A percentile compares a stretch with the other conserved stretches of the same genome.
phyloP scores from a whole-genome alignment of 2,113 vertebrate genomes.

The Gulo gulo region DNA sequence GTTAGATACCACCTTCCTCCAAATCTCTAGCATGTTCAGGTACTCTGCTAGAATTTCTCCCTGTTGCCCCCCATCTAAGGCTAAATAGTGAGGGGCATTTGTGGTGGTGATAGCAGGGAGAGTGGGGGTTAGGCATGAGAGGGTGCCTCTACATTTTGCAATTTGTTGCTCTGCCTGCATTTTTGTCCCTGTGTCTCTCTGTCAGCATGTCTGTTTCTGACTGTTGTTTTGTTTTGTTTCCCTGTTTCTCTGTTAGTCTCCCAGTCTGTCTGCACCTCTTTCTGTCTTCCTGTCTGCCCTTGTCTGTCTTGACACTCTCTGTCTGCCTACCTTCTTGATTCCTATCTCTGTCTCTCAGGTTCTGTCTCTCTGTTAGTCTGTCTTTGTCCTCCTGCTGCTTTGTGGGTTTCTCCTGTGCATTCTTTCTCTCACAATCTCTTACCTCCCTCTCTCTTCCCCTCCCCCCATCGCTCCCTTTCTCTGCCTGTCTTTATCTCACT shows the following conservation, averaged over 20 bases:
- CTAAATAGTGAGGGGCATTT: not conserved
- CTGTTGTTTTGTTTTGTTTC: not conserved
- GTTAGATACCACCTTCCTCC: not conserved
- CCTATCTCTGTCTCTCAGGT: not conserved
- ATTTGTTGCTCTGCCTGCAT: not conserved
- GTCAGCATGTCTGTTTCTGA: not conserved
- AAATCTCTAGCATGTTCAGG: constrained; percentile 21
- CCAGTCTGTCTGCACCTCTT: not conserved
- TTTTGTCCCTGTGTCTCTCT: not conserved
- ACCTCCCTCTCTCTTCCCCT: too few species aligned
- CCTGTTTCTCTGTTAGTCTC: not conserved
- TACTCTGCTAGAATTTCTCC: not conserved
- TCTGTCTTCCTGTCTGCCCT: not conserved
- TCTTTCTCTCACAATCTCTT: not conserved
- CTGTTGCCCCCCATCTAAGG: not conserved
- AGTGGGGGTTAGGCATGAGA: not conserved
- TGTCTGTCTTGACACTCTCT: not conserved
- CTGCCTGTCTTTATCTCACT: not conserved
- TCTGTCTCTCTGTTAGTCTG: not conserved
- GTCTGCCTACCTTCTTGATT: not conserved
- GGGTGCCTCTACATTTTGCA: not conserved
- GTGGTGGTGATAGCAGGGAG: not conserved
- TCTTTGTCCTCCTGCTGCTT: not conserved
- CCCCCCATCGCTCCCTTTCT: not conserved
- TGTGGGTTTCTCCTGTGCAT: not conserved